Base-by-base conservation (phyloP, 1,140 invertebrate genomes). In the Anoplophora glabripennis region DNA sequence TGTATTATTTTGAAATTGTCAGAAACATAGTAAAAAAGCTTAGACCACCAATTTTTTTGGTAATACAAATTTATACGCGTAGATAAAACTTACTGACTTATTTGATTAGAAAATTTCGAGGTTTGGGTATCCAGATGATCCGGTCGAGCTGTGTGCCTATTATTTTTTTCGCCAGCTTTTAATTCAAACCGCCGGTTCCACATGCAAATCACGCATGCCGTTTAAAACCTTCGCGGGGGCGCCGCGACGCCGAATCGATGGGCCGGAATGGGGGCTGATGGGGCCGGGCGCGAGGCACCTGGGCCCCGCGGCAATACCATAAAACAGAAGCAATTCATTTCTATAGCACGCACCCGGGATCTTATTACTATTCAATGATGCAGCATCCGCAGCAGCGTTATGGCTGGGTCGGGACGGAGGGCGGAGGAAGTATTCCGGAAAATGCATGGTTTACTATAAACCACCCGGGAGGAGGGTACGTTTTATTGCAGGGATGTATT, bases 341-440 rank as follows among this genome's bases (percentile, higher is more conserved):
- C 69, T 70, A 64, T 64, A 69, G 56, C 67, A 69, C 69, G 61
- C 66, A 65, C 65, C 58, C 58, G 66, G 63, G 69, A 70, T 70
- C 69, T 70, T 70, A 70, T 70, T 70, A 70, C 64, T 70, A 70
- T 70, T 70, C 69, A 70, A 70, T 70, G 69, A 70, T 67, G 69
- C 67, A 69, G 63, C 67, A 63, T 65, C 63, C 46, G 55, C 61
- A 53, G 59, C 59, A 64, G 59, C 37, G 68, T 70, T 70, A 70
- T 70, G 66, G 68, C 21, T 5, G 21, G 21, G 5, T 28, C 21
- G 21, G 5, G 21, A 28, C 2, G 5, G 21, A 28, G 5, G 21
- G 21, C 21, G 21, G 2, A 28, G 5, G 21, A 5, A 28, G 21
- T 28, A 28, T 28, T 28, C 21, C 21, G 5, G 21, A 28, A 28